These are phyloP conservation scores for Eupithecia abbreviata DNA, from an alignment of 2,888 invertebrate genomes.

Conservation along the genomic window DNA sequence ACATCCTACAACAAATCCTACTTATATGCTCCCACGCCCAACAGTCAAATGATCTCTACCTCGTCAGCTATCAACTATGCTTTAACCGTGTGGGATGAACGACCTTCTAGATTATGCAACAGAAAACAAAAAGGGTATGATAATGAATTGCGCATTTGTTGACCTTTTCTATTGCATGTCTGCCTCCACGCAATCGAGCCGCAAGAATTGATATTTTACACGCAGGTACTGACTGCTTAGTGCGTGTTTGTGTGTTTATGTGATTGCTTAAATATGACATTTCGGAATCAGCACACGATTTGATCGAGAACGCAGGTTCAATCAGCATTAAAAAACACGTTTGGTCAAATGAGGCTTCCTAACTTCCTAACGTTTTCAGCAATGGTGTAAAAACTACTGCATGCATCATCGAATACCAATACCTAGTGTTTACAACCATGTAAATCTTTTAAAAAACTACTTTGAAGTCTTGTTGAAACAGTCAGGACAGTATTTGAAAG, in stretches of 20 bases:
- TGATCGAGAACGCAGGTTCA: neutral
- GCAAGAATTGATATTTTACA: slow-evolving; percentile 27
- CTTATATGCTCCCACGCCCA: slow-evolving; percentile 13
- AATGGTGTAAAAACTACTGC: too few species aligned
- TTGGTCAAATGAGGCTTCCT: neutral
- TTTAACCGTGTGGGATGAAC: slow-evolving; percentile 36
- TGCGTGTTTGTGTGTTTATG: slow-evolving; percentile 5
- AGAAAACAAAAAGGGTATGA: slow-evolving; percentile 51
- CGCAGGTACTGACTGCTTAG: slow-evolving; percentile 11
- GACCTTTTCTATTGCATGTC: slow-evolving; percentile 41
- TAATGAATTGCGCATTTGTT: slow-evolving; percentile 45
- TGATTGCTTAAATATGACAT: slow-evolving; percentile 16
- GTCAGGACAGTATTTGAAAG: neutral
- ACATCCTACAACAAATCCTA: slow-evolving; percentile 20
- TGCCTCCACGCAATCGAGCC: slow-evolving; percentile 20
- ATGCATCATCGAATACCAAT: too few species aligned
- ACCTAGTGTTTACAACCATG: too few species aligned
- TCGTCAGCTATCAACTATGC: slow-evolving; percentile 1
- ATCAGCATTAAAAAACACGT: neutral
- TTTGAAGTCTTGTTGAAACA: neutral
- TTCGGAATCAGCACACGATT: neutral
- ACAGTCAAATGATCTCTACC: slow-evolving; percentile 20
- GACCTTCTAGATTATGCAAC: slow-evolving; percentile 45
- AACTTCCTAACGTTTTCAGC: neutral
- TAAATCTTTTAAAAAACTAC: too few species aligned